Percentiles rank a stretch among this genome's conserved stretches.
Evolutionary conservation across 2,888 invertebrate genomes (phyloP).

Genomic region (Cinara cedri): DNA sequence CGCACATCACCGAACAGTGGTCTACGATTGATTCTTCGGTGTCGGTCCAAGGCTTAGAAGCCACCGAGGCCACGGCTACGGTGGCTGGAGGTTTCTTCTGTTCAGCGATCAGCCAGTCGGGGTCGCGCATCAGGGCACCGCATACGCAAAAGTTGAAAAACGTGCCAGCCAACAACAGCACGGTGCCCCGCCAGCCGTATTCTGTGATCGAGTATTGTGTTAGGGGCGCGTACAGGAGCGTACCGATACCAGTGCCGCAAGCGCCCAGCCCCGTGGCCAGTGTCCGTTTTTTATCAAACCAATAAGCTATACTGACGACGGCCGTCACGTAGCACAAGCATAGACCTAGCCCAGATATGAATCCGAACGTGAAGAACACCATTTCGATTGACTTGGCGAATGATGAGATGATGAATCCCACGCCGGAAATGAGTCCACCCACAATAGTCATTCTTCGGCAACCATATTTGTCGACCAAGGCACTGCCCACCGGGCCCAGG

Average conservation of each 20-base stretch:
- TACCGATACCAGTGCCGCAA: constrained; percentile 85
- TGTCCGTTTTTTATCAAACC: constrained; percentile 87
- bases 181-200: constrained; percentile 86
- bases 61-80: constrained; percentile 62
- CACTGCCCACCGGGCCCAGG: constrained; percentile 83
- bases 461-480: constrained; percentile 85
- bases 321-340: constrained; percentile 87
- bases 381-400: constrained; percentile 75
- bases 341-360: constrained; percentile 82
- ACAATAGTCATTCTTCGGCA: constrained; percentile 77
- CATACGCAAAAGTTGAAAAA: constrained; percentile 85
- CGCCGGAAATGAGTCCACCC: constrained; percentile 74
- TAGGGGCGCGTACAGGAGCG: constrained; percentile 85
- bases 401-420: constrained; percentile 79
- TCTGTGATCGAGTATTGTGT: constrained; percentile 78
- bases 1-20: constrained; percentile 71
- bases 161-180: constrained; percentile 80
- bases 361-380: constrained; percentile 84
- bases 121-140: constrained; percentile 85
- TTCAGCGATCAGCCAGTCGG: constrained; percentile 78
- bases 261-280: constrained; percentile 87
- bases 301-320: constrained; percentile 88
- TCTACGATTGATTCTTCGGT: constrained; percentile 66
- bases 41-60: constrained; percentile 61
- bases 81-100: constrained; percentile 68